Evolutionary conservation across 2,113 vertebrate genomes (phyloP), one percentile per base, ranked within the genome.

Genomic region (Lanius ludovicianus): DNA sequence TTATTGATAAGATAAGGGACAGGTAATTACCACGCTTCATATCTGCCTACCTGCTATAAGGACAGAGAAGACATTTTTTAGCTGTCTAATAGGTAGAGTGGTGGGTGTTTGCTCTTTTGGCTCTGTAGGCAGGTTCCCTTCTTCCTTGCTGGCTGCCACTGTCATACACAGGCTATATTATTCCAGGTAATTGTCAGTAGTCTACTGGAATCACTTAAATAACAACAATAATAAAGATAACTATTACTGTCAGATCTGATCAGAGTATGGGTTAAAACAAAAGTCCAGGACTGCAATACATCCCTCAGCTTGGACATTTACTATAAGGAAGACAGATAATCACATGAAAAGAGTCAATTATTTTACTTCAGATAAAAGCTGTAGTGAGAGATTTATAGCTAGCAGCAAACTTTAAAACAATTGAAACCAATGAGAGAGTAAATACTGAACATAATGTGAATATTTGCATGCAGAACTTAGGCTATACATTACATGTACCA

Each of bases 1-100:
- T 95, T 93, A 96, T 94, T 96, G 84, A 95, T 89, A 92, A 86
- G 73, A 94, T 87, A 94, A 90, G 84, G 84, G 65, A 90, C 52
- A 93, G 53, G 52, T 89, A 96, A 94, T 94, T 94, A 92, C 56
- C 47, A 68, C 69, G 81, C 73, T 90, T 95, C 64, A 21, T 92
- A 87, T 78, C 79, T 93, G 37, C 73, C 92, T 94, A 93, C 82
- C 79, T 86, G 33, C 59, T 94, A 6, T 50, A 78, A 84, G 95
- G 88, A 68, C 41, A 94, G 83, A 82, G 75, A 94, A 94, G n/a
- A 73, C 11, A 56, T 70, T 85, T 93, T 70, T 63, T 90, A 77
- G 42, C 59, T 84, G 42, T 90, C 76, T 95, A 88, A 22, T 64
- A 87, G 80, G 70, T 53, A 69, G 64, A 60, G 41, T 33, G n/a